Conservation (phyloP, 2,797 vertebrate genomes). For the Tauraco hartlaubi region DNA sequence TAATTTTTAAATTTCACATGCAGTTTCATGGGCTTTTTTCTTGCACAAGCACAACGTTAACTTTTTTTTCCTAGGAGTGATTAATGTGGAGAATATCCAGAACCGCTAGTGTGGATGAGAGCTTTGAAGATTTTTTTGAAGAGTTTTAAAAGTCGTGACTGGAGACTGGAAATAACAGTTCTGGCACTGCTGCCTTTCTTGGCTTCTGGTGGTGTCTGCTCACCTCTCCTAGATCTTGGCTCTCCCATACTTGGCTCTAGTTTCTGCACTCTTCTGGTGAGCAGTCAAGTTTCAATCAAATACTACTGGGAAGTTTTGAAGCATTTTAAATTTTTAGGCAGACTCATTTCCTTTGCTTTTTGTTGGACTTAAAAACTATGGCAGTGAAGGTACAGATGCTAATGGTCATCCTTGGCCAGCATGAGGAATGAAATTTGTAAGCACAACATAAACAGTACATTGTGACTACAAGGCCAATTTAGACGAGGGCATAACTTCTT, state of each 20-base stretch:
- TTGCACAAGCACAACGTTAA: not conserved
- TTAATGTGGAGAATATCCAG: constrained; percentile 38
- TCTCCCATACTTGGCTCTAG: not conserved
- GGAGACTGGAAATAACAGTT: constrained; percentile 27
- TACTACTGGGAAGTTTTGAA: not conserved
- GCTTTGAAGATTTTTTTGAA: not conserved
- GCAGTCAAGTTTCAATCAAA: constrained; percentile 20
- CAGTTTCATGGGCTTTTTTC: constrained; percentile 22
- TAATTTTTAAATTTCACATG: not conserved
- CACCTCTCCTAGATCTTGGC: constrained; percentile 43
- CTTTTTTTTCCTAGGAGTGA: constrained; percentile 6
- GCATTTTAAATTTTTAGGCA: not conserved
- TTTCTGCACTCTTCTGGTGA: constrained; percentile 8
- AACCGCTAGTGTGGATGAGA: not conserved
- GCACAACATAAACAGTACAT: not conserved
- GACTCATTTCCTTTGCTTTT: not conserved
- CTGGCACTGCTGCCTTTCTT: not conserved
- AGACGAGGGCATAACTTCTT: not conserved
- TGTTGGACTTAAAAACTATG: not conserved
- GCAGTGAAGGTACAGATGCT: not conserved
- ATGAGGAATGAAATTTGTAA: not conserved
- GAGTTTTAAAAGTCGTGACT: not conserved
- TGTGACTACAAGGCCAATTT: not conserved
- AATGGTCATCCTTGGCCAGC: not conserved
- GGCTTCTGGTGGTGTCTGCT: constrained; percentile 44